Evolutionary conservation across 2,888 invertebrate species (phyloP).

Genomic region (Lycocerus yunnanus): DNA sequence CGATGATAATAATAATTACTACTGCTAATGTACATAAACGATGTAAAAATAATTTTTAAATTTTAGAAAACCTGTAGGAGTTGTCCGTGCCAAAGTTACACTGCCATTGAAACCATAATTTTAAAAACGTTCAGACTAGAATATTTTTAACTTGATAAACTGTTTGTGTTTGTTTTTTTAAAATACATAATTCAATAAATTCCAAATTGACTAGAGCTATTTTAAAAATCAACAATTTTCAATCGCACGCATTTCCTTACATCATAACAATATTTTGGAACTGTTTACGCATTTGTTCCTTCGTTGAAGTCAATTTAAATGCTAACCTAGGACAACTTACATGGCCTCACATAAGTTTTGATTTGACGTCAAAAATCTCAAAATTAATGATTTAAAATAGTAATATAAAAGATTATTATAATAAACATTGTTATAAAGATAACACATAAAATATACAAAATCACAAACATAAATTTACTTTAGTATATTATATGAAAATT

Average conservation of each 20-base stretch:
- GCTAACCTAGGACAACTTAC: slow-evolving; percentile 42
- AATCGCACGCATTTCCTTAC: neutral
- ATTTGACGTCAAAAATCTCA: slow-evolving; percentile 23
- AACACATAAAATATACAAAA: neutral
- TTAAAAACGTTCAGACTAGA: slow-evolving; percentile 2
- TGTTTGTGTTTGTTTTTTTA: too few relatives aligned
- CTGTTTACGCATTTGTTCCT: too few relatives aligned
- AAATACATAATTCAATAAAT: neutral
- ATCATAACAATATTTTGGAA: neutral
- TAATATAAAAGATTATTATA: neutral
- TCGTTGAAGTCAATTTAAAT: slow-evolving; percentile 9
- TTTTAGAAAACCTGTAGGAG: slow-evolving; percentile 8
- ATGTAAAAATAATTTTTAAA: neutral
- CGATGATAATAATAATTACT: neutral
- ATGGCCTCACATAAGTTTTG: slow-evolving; percentile 29
- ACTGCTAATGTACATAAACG: neutral
- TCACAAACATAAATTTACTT: neutral
- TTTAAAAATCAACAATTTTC: too few relatives aligned
- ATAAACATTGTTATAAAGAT: neutral
- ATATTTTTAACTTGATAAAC: slow-evolving; percentile 16
- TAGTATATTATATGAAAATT: neutral
- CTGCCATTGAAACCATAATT: slow-evolving; percentile 26
- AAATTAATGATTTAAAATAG: neutral
- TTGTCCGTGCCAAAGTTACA: slow-evolving; percentile 23
- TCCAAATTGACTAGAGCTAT: neutral